Evolutionary conservation across 2,113 vertebrate genomes (phyloP).

Genomic region (Choloepus hoffmanni): DNA sequence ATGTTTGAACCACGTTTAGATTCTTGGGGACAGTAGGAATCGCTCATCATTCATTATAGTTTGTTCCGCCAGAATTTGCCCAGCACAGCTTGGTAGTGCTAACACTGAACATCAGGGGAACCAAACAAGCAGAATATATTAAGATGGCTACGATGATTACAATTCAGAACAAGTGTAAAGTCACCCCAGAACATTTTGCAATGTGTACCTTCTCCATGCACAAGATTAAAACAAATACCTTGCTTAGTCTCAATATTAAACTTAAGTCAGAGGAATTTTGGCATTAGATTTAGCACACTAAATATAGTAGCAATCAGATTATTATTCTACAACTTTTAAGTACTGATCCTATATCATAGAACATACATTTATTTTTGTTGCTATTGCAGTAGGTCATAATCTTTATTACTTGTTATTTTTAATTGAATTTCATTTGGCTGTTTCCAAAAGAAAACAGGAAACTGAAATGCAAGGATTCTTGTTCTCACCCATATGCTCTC

Average conservation of each 20-base stretch:
- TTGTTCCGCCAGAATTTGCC: slow-evolving; percentile 58
- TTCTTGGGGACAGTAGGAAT: slow-evolving; percentile 53
- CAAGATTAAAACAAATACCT: slow-evolving; percentile 60
- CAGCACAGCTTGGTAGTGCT: slow-evolving; percentile 44
- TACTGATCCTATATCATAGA: neutral
- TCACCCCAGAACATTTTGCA: slow-evolving; percentile 40
- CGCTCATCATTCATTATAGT: slow-evolving; percentile 23
- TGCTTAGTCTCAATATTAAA: neutral
- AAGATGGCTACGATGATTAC: slow-evolving; percentile 41
- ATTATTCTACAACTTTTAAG: neutral
- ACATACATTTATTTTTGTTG: neutral
- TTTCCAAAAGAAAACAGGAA: neutral
- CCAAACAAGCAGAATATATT: slow-evolving; percentile 37
- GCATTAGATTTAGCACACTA: neutral
- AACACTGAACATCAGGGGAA: slow-evolving; percentile 52
- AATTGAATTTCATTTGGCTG: neutral
- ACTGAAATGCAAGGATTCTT: neutral
- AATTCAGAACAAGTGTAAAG: slow-evolving; percentile 60
- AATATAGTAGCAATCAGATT: neutral
- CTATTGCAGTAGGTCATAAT: neutral
- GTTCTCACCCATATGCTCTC: neutral
- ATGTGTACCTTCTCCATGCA: slow-evolving; percentile 33
- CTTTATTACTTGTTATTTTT: neutral
- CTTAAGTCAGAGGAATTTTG: neutral
- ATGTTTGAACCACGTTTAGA: neutral